Conservation (phyloP, 2,888 invertebrate genomes). For the Pterostichus niger region DNA sequence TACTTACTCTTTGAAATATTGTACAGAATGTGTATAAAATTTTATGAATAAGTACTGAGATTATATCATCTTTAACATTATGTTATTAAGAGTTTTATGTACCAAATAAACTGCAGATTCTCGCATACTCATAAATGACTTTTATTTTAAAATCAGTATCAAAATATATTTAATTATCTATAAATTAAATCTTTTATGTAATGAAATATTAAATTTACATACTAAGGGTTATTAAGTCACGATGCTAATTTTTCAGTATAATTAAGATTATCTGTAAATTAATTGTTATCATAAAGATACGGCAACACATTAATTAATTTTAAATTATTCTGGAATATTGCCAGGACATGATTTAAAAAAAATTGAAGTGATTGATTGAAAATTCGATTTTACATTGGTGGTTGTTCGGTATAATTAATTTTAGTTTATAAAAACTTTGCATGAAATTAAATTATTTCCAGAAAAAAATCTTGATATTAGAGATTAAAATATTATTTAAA, state of each 20-base stretch:
- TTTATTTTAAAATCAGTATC: background rate
- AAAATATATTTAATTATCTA: slow-evolving; percentile 8
- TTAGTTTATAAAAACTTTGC: background rate
- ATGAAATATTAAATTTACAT: slow-evolving; percentile 24
- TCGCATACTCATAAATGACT: slow-evolving; percentile 8
- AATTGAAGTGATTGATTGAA: background rate
- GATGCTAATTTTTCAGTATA: slow-evolving; percentile 27
- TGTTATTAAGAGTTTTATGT: slow-evolving; percentile 15
- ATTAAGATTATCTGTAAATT: slow-evolving; percentile 34
- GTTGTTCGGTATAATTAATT: background rate
- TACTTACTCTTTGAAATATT: slow-evolving; percentile 6
- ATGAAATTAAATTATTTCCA: background rate
- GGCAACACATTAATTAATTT: slow-evolving; percentile 8
- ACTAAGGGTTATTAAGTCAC: slow-evolving; percentile 22
- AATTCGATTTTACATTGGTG: background rate
- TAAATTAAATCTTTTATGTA: slow-evolving; percentile 32
- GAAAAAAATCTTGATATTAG: background rate
- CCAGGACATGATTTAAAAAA: background rate
- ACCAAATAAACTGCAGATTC: background rate
- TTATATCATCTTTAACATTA: background rate
- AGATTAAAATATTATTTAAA: background rate
- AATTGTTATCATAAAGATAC: slow-evolving; percentile 26
- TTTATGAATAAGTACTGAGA: slow-evolving; percentile 2
- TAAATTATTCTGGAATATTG: background rate
- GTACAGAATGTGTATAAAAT: background rate